These are phyloP conservation scores for Sylvicola fuscatus DNA, from an alignment of 2,888 invertebrate species.

Conservation along the genomic window DNA sequence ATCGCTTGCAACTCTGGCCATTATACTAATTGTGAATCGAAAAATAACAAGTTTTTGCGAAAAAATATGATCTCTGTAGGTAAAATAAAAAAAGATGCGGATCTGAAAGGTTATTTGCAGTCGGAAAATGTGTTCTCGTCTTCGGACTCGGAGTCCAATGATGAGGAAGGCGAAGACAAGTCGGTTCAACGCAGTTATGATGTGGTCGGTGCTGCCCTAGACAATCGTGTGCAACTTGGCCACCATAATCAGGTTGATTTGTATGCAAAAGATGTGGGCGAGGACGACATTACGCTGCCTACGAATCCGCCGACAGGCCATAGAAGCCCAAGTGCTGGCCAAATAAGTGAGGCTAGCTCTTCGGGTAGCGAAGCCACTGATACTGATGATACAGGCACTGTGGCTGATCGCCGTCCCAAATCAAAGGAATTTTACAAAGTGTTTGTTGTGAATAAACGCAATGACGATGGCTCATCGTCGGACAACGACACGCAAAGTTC, in stretches of 20 bases:
- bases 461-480: conserved; percentile 27
- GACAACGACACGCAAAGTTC: conserved; percentile 35
- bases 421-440: conserved; percentile 38
- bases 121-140: conserved; percentile 36
- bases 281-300: conserved; percentile 5
- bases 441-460: conserved; percentile 40
- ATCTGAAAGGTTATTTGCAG: conserved; percentile 21
- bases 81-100: conserved; percentile 7
- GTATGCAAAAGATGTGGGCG: conserved; percentile 7
- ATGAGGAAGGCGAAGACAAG: conserved; percentile 6
- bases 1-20: background rate
- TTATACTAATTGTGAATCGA: conserved; percentile 4
- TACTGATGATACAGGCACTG: conserved; percentile 33
- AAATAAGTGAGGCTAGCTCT: conserved; percentile 9
- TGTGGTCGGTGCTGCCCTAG: conserved; percentile 13
- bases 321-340: conserved; percentile 26
- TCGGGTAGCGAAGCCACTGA: conserved; percentile 23
- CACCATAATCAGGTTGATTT: background rate
- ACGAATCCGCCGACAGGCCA: background rate
- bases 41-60: conserved; percentile 3
- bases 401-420: conserved; percentile 29
- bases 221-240: background rate
- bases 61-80: conserved; percentile 13
- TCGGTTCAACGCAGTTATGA: conserved; percentile 19
- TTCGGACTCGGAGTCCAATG: conserved; percentile 28